Evolutionary conservation across 1,140 invertebrate genomes (phyloP), one percentile per base, ranked within the genome.

Genomic region (Caerostris extrusa): DNA sequence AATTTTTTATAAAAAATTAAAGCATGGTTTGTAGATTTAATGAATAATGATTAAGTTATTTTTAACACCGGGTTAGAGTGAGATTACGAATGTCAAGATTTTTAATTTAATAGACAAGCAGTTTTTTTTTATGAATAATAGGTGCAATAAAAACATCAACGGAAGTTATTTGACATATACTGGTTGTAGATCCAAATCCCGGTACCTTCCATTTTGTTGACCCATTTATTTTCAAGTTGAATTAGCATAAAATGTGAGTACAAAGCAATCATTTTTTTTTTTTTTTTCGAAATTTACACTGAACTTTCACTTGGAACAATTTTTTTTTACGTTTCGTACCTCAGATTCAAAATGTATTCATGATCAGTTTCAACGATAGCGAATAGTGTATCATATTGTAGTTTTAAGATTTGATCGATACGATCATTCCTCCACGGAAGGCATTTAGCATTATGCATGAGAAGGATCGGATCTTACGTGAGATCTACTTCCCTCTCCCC

Each of bases 151-250:
- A 34, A 34, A 34, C 34, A 34, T 34, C 61, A 12, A 67, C 3
- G 14, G 12, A 67, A 67, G 6, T 12, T 7, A n/a, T 67, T 67
- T 67, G 14, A 6, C 61, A 67, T 67, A 17, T 67, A 67, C 61
- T 3, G 61, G 61, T 67, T n/a, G 61, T 67, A 17, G 12, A 17
- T 14, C 1, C 5, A n/a, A n/a, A 67, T 34, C 3, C 61, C n/a
- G 61, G n/a, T 17, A 67, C 61, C 12, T 67, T 67, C 61, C 61
- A 67, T 67, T 67, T 67, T 67, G 61, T 67, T 67, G 61, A 67
- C 61, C 61, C n/a, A 67, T 67, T 67, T 67, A 17, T 17, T 17
- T 17, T 17, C 61, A 67, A 67, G 61, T 7, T 34, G 61, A 67
- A 67, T 67, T 67, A 67, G 61, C 61, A 67, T 67, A 67, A 67